Evolutionary conservation across 2,113 vertebrate genomes (phyloP), one percentile per base, ranked within the genome.

Genomic region (Chauna torquata): DNA sequence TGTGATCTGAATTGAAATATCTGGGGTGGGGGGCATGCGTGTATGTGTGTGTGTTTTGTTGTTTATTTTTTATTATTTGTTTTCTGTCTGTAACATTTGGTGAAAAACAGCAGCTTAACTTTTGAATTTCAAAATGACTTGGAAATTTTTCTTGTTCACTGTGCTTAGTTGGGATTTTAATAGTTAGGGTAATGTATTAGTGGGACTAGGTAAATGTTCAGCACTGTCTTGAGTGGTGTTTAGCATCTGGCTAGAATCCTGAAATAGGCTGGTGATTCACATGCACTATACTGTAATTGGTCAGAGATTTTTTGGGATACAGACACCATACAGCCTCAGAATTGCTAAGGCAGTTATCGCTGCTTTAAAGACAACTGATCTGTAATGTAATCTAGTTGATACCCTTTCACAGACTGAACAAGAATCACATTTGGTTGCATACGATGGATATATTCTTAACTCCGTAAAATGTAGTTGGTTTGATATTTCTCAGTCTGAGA

Each of bases 101-200:
- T 66, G 30, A 81, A 69, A n/a, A 45, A 61, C 0, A 3, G 5
- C 30, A 85, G 12, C 8, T 76, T 90, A 61, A 59, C 8, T 27
- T 91, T 75, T 65, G 13, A 58, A 55, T 82, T 75, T 68, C 28
- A 62, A 40, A 54, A 25, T 22, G 28, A 18, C 38, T 66, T 71
- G 14, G 8, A 81, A 61, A 11, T 68, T 69, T 65, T 78, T 59
- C n/a, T n/a, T 82, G 5, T 86, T 84, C 47, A 47, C 0, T 38
- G 16, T 70, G 14, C 1, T 4, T 84, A 9, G 1, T 1, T 2
- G 1, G 36, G 5, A 27, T 83, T n/a, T 77, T 82, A 83, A 11
- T 58, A 65, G 11, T 75, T 79, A 27, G 7, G 22, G 32, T 18
- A 62, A 16, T 15, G 7, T n/a, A 2, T 55, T 77, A 40, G 11